Base-by-base conservation (phyloP, 2,888 invertebrate genomes). In the Arctia plantaginis region DNA sequence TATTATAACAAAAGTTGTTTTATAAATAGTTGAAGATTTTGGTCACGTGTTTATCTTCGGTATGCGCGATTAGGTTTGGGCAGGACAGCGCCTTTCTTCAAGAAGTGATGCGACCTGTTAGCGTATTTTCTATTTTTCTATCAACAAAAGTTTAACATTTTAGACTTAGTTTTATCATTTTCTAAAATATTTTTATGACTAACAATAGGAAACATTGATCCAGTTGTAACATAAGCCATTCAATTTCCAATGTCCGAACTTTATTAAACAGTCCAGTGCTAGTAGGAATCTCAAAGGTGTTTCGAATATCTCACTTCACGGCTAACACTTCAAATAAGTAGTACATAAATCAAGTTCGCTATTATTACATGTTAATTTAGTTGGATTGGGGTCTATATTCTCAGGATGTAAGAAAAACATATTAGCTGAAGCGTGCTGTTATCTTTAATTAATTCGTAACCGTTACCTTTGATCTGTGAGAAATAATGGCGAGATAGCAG, bases 271-370 rank as follows among this genome's bases (percentile, higher is more conserved):
- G 59, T 75, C 74, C 75, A 74, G 71, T 65, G n/a, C 65, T 69
- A 73, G 35, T 35, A 12, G 27, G 73, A 76, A 75, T 79, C 75
- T 74, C 83, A 20, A 44, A 76, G 77, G 79, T 73, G 51, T 77
- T 77, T 71, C 59, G 76, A 65, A 77, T 78, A 35, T 64, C 72
- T 69, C 39, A 69, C 74, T 74, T 70, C 12, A 30, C 65, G 64
- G 69, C 65, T 27, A 41, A 10, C 30, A 13, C 3, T 55, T 23
- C 27, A 27, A 69, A 72, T 74, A 76, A 77, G 70, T 76, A 68
- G 70, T 69, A 68, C 71, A 74, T 82, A 79, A 77, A 78, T 82
- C 76, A 69, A 41, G 55, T 30, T 30, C 12, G 33, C n/a, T n/a
- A n/a, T 30, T 59, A 67, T 69, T 69, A 39, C 41, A 23, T 59